phyloP scores from a whole-genome alignment of 2,888 invertebrate species.

The Idaea straminata region DNA sequence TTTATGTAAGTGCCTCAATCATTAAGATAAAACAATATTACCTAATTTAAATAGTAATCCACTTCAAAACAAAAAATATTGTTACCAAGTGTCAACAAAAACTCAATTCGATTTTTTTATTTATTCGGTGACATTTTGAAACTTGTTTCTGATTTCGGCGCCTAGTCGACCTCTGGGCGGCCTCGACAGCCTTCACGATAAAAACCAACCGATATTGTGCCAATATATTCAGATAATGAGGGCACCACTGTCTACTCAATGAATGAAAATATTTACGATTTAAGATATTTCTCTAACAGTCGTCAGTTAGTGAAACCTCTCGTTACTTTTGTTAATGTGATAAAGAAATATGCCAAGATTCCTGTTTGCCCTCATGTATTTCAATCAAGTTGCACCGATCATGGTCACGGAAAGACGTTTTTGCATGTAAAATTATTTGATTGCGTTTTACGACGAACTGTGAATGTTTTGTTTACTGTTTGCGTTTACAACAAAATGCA shows the following conservation, averaged over 20 bases:
- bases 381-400: too few species aligned
- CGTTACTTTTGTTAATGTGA: too few species aligned
- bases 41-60: background rate
- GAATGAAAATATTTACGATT: background rate
- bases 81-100: constrained; percentile 47
- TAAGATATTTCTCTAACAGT: background rate
- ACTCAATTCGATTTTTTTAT: constrained; percentile 23
- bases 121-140: constrained; percentile 63
- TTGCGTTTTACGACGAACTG: too few species aligned
- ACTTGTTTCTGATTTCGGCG: constrained; percentile 63
- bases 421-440: too few species aligned
- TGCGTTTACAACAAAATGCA: too few species aligned
- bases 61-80: constrained; percentile 1
- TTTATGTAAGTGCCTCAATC: background rate
- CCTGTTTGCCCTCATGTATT: too few species aligned
- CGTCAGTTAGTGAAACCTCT: background rate
- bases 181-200: constrained; percentile 31
- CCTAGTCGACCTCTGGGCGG: constrained; percentile 63
- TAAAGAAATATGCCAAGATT: too few species aligned
- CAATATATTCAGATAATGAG: constrained; percentile 13
- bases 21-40: background rate
- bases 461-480: too few species aligned
- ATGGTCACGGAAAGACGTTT: too few species aligned
- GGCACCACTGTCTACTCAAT: too few species aligned
- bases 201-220: background rate